Conservation (phyloP, 1,140 invertebrate genomes). For the Heliconius melpomene region DNA sequence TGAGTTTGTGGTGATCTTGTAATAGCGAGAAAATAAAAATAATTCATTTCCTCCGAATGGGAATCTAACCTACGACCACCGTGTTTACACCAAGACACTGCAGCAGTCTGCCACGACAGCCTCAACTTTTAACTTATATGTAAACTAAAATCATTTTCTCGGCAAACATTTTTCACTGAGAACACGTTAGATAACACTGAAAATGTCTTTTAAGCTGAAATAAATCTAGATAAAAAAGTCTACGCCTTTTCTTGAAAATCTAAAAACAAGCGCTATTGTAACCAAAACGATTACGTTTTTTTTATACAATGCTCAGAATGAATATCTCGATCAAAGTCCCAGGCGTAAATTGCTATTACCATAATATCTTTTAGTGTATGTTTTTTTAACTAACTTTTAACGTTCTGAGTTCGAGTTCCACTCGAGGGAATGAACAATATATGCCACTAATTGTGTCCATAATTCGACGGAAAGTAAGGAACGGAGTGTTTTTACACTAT, state of each 20-base stretch:
- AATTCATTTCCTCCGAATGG: too few species aligned
- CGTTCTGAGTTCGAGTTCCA: neutral
- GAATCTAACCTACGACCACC: too few species aligned
- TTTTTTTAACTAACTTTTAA: neutral
- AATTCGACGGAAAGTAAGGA: neutral
- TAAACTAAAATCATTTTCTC: neutral
- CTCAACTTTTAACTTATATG: neutral
- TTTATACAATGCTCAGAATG: neutral
- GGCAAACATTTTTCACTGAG: neutral
- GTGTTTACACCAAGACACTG: too few species aligned
- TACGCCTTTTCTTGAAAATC: neutral
- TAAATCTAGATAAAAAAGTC: slow-evolving; percentile 9
- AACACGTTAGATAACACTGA: neutral
- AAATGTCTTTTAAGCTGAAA: slow-evolving; percentile 4
- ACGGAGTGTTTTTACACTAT: neutral
- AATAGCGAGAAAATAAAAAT: too few species aligned
- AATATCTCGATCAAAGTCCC: neutral
- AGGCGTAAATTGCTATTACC: neutral
- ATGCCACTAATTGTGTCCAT: too few species aligned
- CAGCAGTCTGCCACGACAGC: too few species aligned
- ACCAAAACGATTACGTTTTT: neutral
- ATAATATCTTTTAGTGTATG: neutral
- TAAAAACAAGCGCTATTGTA: neutral
- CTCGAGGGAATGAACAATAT: neutral
- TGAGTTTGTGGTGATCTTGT: too few species aligned